Conservation (phyloP, 2,797 vertebrate species). For the Rhynchonycteris naso region DNA sequence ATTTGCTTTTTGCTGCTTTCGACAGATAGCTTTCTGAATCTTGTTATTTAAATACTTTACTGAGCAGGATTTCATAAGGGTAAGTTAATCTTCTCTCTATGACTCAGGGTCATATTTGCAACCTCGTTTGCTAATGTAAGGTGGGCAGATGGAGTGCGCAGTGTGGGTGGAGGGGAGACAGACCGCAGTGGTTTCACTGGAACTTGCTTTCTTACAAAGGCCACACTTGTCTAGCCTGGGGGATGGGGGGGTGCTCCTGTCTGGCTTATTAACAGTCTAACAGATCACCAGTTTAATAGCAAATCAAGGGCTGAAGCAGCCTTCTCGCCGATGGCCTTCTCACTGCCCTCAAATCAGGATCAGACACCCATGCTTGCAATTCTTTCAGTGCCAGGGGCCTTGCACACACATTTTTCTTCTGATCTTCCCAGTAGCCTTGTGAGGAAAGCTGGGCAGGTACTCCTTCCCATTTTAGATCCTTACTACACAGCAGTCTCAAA, state of each 20-base stretch:
- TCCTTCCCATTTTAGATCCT: neutral
- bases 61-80: constrained; percentile 27
- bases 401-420: neutral
- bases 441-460: neutral
- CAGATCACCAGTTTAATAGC: neutral
- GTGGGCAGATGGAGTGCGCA: neutral
- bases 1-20: neutral
- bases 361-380: fast-evolving
- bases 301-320: neutral
- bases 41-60: neutral
- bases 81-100: neutral
- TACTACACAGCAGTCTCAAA: neutral
- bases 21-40: neutral
- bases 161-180: neutral
- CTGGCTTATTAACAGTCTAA: neutral
- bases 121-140: neutral
- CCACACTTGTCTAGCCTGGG: neutral
- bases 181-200: neutral
- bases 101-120: constrained; percentile 9
- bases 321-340: neutral
- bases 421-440: neutral
- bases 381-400: neutral
- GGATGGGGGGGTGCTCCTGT: neutral
- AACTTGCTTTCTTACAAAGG: neutral
- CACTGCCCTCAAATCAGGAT: neutral